These are phyloP conservation scores for Tokudaia tokunoshimensis DNA, from an alignment of 2,797 vertebrate species.

Conservation along the genomic window DNA sequence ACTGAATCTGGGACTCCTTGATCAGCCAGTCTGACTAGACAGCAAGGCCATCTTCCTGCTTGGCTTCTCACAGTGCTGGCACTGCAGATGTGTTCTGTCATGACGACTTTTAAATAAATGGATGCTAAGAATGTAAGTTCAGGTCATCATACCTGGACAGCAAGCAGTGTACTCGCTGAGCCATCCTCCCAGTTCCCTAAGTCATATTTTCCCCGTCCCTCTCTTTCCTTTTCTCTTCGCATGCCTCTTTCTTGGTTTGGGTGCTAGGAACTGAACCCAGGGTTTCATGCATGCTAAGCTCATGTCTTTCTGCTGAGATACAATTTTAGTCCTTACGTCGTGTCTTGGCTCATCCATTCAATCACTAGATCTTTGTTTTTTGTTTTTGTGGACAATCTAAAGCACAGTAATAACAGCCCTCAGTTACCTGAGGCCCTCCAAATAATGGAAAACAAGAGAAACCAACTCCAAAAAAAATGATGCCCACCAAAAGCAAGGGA, in stretches of 20 bases:
- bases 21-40: not conserved
- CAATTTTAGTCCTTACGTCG: not conserved
- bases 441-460: not conserved
- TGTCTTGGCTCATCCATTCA: not conserved
- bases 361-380: not conserved
- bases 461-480: not conserved
- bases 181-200: not conserved
- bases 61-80: not conserved
- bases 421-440: not conserved
- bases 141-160: not conserved
- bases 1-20: not conserved
- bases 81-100: not conserved
- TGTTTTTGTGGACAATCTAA: not conserved
- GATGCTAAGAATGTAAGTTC: not conserved
- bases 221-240: too few species aligned
- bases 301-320: not conserved
- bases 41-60: not conserved
- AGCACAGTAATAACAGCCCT: not conserved
- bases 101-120: not conserved
- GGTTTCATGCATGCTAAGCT: not conserved
- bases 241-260: not conserved
- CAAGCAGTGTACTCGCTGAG: not conserved
- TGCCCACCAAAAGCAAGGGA: not conserved
- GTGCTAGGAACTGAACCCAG: not conserved
- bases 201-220: rapidly evolving